A percentile compares a stretch with the other conserved stretches of the same genome.
phyloP scores from a whole-genome alignment of 2,113 vertebrate genomes.

The Tricholaema leucomelas region DNA sequence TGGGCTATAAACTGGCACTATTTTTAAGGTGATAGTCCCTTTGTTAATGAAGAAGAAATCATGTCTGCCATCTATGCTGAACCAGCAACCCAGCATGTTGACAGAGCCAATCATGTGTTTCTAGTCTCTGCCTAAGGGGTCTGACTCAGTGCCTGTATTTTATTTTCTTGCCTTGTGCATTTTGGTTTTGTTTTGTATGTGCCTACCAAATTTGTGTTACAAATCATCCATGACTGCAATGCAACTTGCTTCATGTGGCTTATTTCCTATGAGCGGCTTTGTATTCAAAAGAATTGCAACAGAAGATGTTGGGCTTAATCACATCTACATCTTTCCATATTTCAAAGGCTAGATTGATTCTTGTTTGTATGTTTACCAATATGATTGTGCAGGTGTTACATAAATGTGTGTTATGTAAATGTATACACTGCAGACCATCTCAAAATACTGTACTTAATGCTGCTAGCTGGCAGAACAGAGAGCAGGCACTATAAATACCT shows the following conservation, averaged over 20 bases:
- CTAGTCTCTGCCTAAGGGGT: neutral
- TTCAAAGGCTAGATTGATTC: neutral
- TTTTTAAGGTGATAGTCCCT: neutral
- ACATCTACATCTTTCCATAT: neutral
- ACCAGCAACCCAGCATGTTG: fast-evolving
- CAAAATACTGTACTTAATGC: neutral
- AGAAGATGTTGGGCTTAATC: neutral
- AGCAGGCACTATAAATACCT: neutral
- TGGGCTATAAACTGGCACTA: neutral
- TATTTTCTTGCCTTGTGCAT: neutral
- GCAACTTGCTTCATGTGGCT: neutral
- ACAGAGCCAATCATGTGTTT: neutral
- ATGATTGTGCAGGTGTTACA: neutral
- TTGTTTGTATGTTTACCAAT: neutral
- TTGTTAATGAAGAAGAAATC: neutral
- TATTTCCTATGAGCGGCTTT: neutral
- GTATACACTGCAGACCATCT: fast-evolving
- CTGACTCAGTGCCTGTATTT: neutral
- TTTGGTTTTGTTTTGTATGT: neutral
- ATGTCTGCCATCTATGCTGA: neutral
- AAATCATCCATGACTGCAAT: neutral
- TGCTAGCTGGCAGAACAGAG: neutral
- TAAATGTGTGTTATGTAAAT: neutral
- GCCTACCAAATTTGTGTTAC: neutral
- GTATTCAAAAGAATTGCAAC: neutral